Base-by-base conservation (phyloP, 2,888 invertebrate species). In the Agrochola macilenta region DNA sequence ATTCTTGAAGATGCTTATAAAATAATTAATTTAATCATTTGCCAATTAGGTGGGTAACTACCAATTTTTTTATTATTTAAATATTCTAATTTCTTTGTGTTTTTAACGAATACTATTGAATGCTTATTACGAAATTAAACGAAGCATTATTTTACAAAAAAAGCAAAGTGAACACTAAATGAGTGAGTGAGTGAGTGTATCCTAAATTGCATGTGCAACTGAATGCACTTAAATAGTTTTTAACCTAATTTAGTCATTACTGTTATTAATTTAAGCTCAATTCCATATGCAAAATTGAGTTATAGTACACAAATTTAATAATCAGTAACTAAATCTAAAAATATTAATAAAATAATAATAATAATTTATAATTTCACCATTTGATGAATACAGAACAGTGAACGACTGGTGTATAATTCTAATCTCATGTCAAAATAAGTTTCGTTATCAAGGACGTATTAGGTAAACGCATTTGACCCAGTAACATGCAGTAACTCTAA, bases 361-460 rank as follows among this genome's bases (percentile, higher is more conserved):
- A 46, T 9, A 35, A 7, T 39, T 9, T 43, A 9, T 17, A 69
- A 46, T 69, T 72, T 35, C 43, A 4, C 52, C 8, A 23, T 52
- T 52, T 23, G 20, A 23, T 52, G 3, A 7, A 35, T n/a, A 30
- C 8, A 20, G 46, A 58, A 46, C 61, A 11, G 54, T 70, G 52
- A 69, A 64, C 23, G 49, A 54, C 52, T 65, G 58, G 74, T 64
- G 79, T 66, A 76, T 82, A 52, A 52, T 23, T 75, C 69, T 82
- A 82, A 88, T 87, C 68, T 79, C 43, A 61, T 80, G 69, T 74
- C 84, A 58, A 78, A 85, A 83, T 79, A 74, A 63, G 66, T 82
- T 87, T 83, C 79, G 83, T 76, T 88, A 88, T 85, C 87, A 88
- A 88, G 88, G 88, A 76, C 80, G 64, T 58, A 39, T 88, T 69